These are phyloP conservation scores for Zonotrichia leucophrys DNA, from an alignment of 2,113 vertebrate species.

Conservation along the genomic window DNA sequence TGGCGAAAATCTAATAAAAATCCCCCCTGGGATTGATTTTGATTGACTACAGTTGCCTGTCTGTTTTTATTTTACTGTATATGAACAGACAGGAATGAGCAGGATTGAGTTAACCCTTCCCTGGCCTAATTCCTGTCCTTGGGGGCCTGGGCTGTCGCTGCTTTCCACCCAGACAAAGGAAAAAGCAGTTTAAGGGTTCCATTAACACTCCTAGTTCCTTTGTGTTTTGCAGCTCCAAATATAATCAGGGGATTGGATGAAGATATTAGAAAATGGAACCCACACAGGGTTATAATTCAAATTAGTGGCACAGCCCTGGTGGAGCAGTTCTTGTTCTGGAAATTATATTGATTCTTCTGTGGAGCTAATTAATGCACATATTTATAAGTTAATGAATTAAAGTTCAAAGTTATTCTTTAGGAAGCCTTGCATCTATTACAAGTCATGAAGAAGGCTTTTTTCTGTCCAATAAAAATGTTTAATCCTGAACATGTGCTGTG, in stretches of 20 bases:
- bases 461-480: background rate
- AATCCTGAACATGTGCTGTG: background rate
- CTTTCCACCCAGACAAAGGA: background rate
- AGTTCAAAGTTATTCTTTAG: background rate
- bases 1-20: constrained; percentile 30
- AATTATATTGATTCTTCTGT: background rate
- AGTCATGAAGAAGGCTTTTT: background rate
- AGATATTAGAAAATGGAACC: background rate
- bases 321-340: background rate
- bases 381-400: background rate
- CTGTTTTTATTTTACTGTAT: constrained; percentile 42
- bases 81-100: background rate
- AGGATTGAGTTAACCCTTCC: constrained; percentile 25
- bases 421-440: background rate
- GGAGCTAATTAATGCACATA: background rate
- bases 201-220: background rate
- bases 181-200: background rate
- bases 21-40: constrained; percentile 13
- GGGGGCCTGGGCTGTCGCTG: background rate
- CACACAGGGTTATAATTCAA: background rate
- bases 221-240: background rate
- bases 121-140: background rate
- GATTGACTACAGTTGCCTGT: constrained; percentile 47
- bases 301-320: background rate
- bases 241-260: background rate